Evolutionary conservation across 2,888 invertebrate species (phyloP).

Genomic region (Euproctis similis): DNA sequence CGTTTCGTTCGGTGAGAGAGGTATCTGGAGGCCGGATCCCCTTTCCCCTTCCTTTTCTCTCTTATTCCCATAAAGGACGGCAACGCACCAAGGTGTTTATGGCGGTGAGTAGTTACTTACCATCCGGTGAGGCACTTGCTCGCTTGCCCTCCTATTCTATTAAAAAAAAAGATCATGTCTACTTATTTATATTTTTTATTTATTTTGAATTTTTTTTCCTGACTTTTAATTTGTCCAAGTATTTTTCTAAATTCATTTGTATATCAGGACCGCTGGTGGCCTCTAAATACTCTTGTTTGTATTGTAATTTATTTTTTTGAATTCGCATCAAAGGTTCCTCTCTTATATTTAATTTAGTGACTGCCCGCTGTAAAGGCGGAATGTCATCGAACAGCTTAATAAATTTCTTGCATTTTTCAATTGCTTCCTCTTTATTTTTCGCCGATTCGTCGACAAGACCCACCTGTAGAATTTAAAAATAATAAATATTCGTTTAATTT

Average conservation of each 20-base stretch:
- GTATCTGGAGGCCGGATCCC: too few species aligned
- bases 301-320: background rate
- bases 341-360: background rate
- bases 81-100: too few species aligned
- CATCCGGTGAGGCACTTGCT: too few species aligned
- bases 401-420: conserved; percentile 78
- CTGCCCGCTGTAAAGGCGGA: background rate
- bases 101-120: too few species aligned
- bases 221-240: background rate
- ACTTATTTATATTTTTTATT: too few species aligned
- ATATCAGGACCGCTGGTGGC: background rate
- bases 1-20: too few species aligned
- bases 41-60: too few species aligned
- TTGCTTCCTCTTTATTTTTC: conserved; percentile 76
- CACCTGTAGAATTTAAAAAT: conserved; percentile 34
- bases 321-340: background rate
- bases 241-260: background rate
- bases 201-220: background rate
- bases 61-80: too few species aligned
- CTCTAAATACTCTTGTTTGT: background rate
- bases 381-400: conserved; percentile 78
- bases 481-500: too few species aligned
- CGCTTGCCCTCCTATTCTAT: too few species aligned
- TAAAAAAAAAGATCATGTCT: too few species aligned
- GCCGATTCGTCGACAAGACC: conserved; percentile 84